These are phyloP conservation scores for Dendronephthya gigantea DNA, from an alignment of 64 coral and sea anemone genomes.

Conservation along the genomic window DNA sequence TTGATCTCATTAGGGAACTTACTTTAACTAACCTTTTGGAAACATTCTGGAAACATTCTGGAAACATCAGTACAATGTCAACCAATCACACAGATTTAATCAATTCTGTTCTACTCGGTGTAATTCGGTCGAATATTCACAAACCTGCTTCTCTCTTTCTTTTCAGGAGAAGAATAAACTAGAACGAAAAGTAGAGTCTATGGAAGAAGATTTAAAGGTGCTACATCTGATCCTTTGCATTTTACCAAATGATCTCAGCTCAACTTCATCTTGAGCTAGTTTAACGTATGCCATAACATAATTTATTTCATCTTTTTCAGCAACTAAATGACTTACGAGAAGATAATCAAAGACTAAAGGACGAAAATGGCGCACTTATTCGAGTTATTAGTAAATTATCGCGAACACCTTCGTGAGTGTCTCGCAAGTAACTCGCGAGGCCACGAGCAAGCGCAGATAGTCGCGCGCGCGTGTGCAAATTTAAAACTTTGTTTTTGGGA, in stretches of 20 bases:
- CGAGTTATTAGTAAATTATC: constrained; percentile 99
- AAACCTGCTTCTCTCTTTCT: background rate
- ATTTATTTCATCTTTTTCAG: constrained; percentile 25
- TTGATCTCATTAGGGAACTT: too few relatives aligned
- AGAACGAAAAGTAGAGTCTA: constrained; percentile 72
- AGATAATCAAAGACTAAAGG: constrained; percentile 83
- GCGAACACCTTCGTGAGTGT: constrained; percentile 71
- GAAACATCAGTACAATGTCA: background rate
- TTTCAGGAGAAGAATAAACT: constrained; percentile 75
- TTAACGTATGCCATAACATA: too few relatives aligned
- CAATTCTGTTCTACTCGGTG: too few relatives aligned
- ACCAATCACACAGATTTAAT: too few relatives aligned
- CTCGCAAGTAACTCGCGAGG: background rate
- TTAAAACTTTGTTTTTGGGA: background rate
- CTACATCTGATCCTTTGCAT: too few relatives aligned
- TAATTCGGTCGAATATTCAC: too few relatives aligned
- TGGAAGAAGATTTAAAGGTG: constrained; percentile 78
- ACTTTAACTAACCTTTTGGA: too few relatives aligned
- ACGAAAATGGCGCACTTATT: constrained; percentile 95
- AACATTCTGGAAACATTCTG: background rate
- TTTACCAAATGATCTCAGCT: too few relatives aligned
- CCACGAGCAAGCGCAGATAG: background rate
- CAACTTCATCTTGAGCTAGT: too few relatives aligned
- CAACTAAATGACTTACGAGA: constrained; percentile 73
- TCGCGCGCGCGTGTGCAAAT: background rate